Base-by-base conservation (phyloP, 2,113 vertebrate genomes). In the Brachyhypopomus gauderio region DNA sequence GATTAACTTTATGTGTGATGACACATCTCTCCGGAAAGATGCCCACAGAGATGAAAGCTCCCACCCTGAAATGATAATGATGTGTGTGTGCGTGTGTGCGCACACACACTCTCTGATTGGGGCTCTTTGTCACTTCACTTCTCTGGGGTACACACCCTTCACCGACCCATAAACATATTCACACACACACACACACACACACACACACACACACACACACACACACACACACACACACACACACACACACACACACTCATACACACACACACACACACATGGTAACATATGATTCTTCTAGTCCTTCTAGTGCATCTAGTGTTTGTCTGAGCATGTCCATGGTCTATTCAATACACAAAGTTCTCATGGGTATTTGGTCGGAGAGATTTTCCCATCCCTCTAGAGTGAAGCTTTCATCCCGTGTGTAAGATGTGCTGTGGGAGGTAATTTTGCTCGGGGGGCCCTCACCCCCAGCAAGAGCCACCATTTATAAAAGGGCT, bases 401-500 rank as follows among this genome's bases (percentile, higher is more conserved):
- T 22, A 58, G 60, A 81, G 36, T 81, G 41, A 67, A 81, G 38
- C 45, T 52, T 52, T 52, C 45, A 62, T n/a, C 60, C 67, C 58
- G 79, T 80, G 71, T 16, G 3, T 41, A 75, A 41, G 72, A 75
- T 75, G 34, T 75, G 62, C 71, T 81, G 48, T 52, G 74, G 58
- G 72, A 81, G 79, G 72, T 67, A 30, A 80, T 80, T 80, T 80
- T 59, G 73, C 71, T 38, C 67, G 79, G 72, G 72, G 62, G 67
- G 62, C 48, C 72, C 25, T 25, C 64, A 34, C 77, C 55, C 20
- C 70, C 72, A 79, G 59, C 17, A 77, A 60, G 19, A 38, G 19
- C 66, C 66, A 11, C 30, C 45, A 60, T 76, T 74, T 36, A 58
- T 88, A 60, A 90, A 90, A 87, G 84, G 64, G 73, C 79, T 82